Evolutionary conservation across 2,888 invertebrate genomes (phyloP), one percentile per base, ranked within the genome.

Genomic region (Caenorhabditis sp.): DNA sequence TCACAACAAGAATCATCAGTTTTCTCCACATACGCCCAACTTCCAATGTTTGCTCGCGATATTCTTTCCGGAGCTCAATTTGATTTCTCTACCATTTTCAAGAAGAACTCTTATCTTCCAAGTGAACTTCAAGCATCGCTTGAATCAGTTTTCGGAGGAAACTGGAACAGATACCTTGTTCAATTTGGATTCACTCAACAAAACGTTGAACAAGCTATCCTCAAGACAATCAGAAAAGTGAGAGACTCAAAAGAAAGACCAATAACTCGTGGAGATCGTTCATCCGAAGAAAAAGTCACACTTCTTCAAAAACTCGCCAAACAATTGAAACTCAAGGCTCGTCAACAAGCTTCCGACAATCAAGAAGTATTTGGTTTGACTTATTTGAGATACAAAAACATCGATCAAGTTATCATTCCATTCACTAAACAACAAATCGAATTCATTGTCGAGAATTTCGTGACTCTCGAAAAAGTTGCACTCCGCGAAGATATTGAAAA

Each of bases 401-500:
- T 85, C 70, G 86, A 87, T 73, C 75, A 70, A 68, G 82, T 78
- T 57, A 67, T 85, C 23, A 70, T 85, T 61, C 84, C 85, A 59
- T 54, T 86, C 58, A 79, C 77, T 54, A 71, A 72, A 25, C 67
- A 84, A 62, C 50, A 59, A 36, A 21, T 84, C 49, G 76, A 77
- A 12, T 50, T 72, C 3, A 23, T 70, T 27, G 50, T 81, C 56
- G 73, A 75, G 71, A 62, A 74, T n/a, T n/a, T n/a, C n/a, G n/a
- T n/a, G 60, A 61, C 70, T 59, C 25, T 80, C 67, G 58, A 67
- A 38, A 66, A 71, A 36, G 77, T 76, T 65, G 25, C 43, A 60
- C 78, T 36, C 38, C 70, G 21, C n/a, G 21, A 23, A 23, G 12
- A 20, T 5, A 23, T 12, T 7, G 5, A n/a, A 20, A 10, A 20